Evolutionary conservation across 2,888 invertebrate species (phyloP).

Genomic region (Troilus luridus): DNA sequence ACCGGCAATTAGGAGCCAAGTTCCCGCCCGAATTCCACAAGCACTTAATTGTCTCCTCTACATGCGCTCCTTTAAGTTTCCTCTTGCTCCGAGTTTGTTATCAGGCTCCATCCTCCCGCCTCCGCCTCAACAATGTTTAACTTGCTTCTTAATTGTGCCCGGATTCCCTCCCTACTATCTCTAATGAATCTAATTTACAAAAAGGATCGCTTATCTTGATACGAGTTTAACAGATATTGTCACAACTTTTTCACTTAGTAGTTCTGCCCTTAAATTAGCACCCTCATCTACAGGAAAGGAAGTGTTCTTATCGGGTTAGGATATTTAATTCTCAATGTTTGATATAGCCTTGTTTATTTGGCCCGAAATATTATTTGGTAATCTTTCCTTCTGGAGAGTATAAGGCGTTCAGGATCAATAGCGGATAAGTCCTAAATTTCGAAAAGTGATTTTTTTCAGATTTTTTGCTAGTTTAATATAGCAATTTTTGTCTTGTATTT

Average conservation of each 20-base stretch:
- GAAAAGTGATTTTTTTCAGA: no score
- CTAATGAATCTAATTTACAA: conserved; percentile 56
- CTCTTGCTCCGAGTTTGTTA: conserved; percentile 51
- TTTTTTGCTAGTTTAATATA: no score
- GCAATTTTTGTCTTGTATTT: no score
- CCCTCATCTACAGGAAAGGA: background rate
- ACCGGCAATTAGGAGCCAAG: conserved; percentile 49
- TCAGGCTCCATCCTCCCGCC: conserved; percentile 34
- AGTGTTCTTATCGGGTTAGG: background rate
- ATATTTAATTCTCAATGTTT: background rate
- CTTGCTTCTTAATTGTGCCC: conserved; percentile 50
- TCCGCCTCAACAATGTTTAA: conserved; percentile 50
- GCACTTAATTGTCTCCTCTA: conserved; percentile 56
- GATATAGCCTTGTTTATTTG: background rate
- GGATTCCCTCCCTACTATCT: conserved; percentile 34
- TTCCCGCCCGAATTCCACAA: conserved; percentile 37
- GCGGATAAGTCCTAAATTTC: no score
- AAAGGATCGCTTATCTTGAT: conserved; percentile 53
- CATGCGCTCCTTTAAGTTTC: conserved; percentile 49
- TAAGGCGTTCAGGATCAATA: no score
- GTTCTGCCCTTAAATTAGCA: conserved; percentile 16
- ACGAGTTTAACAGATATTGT: conserved; percentile 50
- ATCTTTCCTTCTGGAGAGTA: no score
- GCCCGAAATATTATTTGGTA: background rate
- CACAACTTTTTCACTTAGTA: conserved; percentile 58